Conservation (phyloP, 2,113 vertebrate species). For the Speoplatyrhinus poulsoni region DNA sequence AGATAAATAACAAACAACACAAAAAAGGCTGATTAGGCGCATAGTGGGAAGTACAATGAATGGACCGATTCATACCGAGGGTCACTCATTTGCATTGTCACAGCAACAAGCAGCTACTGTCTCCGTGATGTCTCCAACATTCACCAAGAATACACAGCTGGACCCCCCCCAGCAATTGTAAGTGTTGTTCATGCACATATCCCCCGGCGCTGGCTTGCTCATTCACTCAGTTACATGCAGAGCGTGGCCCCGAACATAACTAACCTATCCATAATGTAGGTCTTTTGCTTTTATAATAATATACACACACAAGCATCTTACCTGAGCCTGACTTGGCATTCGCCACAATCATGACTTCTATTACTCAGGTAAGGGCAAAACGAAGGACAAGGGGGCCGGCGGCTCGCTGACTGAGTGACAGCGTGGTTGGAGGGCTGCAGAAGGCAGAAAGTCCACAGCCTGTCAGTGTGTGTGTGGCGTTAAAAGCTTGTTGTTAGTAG, state of each 20-base stretch:
- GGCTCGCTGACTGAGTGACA: conserved; percentile 51
- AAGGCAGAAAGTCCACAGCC: no score
- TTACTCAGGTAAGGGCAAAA: conserved; percentile 34
- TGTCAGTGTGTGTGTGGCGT: conserved; percentile 11
- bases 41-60: conserved; percentile 50
- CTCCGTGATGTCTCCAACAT: conserved; percentile 37
- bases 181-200: not conserved
- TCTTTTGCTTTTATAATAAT: not conserved
- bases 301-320: conserved; percentile 48
- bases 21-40: conserved; percentile 21
- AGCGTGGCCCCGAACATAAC: no score
- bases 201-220: not conserved
- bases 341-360: conserved; percentile 73
- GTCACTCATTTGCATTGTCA: conserved; percentile 46
- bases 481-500: not conserved
- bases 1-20: conserved; percentile 7
- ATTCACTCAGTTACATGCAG: conserved; percentile 13
- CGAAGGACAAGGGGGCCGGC: conserved; percentile 37
- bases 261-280: no score
- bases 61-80: conserved; percentile 50
- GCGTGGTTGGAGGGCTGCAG: conserved; percentile 18
- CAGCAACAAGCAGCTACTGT: conserved; percentile 41
- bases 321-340: conserved; percentile 75
- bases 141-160: not conserved
- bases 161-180: not conserved